Evolutionary conservation across 2,888 invertebrate species (phyloP).

Genomic region (Drosophila cyrtoloma): DNA sequence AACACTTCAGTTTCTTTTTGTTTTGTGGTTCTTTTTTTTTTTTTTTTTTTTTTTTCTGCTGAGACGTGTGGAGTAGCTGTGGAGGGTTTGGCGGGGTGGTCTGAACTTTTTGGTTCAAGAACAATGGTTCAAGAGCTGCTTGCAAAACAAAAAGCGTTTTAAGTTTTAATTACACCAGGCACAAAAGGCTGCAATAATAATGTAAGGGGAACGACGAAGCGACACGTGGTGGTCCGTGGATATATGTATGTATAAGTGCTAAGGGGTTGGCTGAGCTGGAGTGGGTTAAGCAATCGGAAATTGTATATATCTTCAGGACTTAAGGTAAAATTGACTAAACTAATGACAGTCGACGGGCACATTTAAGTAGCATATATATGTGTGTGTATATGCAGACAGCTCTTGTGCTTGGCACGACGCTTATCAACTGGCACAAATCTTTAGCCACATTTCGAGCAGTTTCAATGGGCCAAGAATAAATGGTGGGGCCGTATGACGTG

Average conservation of each 20-base stretch:
- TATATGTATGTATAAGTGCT: slow-evolving; percentile 10
- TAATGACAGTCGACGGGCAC: slow-evolving; percentile 39
- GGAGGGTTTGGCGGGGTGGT: slow-evolving; percentile 27
- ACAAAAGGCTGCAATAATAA: slow-evolving; percentile 64
- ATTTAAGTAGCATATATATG: not conserved
- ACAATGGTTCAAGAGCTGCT: slow-evolving; percentile 80
- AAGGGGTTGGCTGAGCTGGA: not conserved
- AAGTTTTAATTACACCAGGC: slow-evolving; percentile 74
- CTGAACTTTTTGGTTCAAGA: slow-evolving; percentile 74
- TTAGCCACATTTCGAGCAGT: slow-evolving; percentile 43
- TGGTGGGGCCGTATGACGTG: slow-evolving; percentile 44
- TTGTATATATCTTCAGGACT: slow-evolving; percentile 19
- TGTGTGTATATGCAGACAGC: slow-evolving; percentile 16
- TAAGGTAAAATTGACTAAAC: slow-evolving; percentile 28
- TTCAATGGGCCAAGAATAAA: slow-evolving; percentile 37
- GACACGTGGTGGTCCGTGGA: slow-evolving; percentile 54
- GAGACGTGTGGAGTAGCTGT: slow-evolving; percentile 61
- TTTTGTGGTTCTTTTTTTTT: not conserved
- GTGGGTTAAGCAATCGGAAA: slow-evolving; percentile 37
- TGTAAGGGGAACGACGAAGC: slow-evolving; percentile 13
- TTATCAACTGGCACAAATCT: slow-evolving; percentile 57
- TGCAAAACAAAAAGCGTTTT: slow-evolving; percentile 81
- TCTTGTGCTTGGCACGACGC: slow-evolving; percentile 53
- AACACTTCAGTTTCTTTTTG: slow-evolving; percentile 60
- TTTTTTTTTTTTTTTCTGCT: slow-evolving; percentile 18